Conservation (phyloP, 2,797 vertebrate species). For the Stomatorhinus walkeri region DNA sequence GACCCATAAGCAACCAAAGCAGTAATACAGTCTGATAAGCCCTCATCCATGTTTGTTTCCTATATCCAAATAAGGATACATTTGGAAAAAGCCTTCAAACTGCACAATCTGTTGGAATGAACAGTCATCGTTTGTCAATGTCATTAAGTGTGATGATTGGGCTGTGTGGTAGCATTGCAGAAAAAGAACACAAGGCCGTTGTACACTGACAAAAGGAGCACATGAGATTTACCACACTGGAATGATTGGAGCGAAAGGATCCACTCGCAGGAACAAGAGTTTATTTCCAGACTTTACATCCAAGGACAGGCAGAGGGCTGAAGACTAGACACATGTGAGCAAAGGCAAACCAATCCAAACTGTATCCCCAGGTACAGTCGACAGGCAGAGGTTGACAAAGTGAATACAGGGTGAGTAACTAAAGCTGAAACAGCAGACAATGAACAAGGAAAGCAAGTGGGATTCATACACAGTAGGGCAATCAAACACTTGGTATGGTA, state of each 20-base stretch:
- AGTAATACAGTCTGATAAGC: not conserved
- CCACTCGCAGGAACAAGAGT: not conserved
- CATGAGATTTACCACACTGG: not conserved
- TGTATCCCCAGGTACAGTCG: not conserved
- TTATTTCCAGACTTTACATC: not conserved
- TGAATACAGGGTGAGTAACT: not conserved
- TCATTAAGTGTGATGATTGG: not conserved
- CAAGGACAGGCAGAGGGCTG: not conserved
- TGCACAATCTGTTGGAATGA: not conserved
- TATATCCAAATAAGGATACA: not conserved
- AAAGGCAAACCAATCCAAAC: not conserved
- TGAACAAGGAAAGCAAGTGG: not conserved
- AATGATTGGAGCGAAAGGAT: not conserved
- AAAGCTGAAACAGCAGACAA: not conserved
- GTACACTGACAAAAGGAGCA: not conserved
- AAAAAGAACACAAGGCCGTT: not conserved
- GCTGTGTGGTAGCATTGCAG: not conserved
- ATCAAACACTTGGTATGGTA: not conserved
- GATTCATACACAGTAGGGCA: not conserved
- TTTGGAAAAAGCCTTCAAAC: not conserved
- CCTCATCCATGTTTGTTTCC: not conserved
- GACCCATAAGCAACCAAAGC: not conserved
- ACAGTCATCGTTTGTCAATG: not conserved
- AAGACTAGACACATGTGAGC: not conserved
- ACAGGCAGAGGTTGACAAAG: not conserved